Evolutionary conservation across 2,888 invertebrate genomes (phyloP).

Genomic region (Apotomis turbidana): DNA sequence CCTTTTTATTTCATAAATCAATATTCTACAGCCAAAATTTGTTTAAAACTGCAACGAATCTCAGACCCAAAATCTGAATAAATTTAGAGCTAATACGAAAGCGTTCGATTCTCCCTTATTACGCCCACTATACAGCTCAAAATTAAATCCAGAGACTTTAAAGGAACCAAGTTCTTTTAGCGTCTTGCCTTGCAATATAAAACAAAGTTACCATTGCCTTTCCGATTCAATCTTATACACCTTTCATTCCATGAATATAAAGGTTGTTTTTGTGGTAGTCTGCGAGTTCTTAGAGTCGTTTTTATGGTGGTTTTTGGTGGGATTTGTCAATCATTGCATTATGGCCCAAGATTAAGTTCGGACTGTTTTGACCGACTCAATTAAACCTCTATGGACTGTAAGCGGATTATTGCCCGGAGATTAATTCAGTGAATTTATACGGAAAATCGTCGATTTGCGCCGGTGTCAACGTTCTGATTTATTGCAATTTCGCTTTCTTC

Average conservation of each 20-base stretch:
- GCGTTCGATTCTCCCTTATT: slow-evolving; percentile 4
- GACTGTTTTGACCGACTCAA: slow-evolving; percentile 69
- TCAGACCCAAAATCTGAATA: neutral
- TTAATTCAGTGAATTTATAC: slow-evolving; percentile 40
- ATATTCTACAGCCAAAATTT: neutral
- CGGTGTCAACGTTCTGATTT: slow-evolving; percentile 11
- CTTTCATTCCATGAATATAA: neutral
- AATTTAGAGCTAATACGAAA: neutral
- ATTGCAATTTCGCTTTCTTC: neutral
- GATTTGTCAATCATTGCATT: slow-evolving; percentile 72
- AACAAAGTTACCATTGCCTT: slow-evolving; percentile 2
- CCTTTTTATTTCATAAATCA: too few species aligned
- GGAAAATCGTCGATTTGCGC: slow-evolving; percentile 37
- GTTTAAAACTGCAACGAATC: neutral
- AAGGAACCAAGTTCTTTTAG: neutral
- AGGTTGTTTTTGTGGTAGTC: neutral
- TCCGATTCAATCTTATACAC: too few species aligned
- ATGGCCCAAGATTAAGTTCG: slow-evolving; percentile 52
- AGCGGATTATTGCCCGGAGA: slow-evolving; percentile 59
- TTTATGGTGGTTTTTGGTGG: slow-evolving; percentile 47
- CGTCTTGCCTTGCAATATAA: neutral
- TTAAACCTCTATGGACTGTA: slow-evolving; percentile 58
- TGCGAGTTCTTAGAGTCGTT: neutral
- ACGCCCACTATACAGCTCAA: neutral
- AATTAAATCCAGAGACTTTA: neutral